Conservation (phyloP, 1,140 invertebrate genomes). For the Hermatobates lingyangjiaoensis region DNA sequence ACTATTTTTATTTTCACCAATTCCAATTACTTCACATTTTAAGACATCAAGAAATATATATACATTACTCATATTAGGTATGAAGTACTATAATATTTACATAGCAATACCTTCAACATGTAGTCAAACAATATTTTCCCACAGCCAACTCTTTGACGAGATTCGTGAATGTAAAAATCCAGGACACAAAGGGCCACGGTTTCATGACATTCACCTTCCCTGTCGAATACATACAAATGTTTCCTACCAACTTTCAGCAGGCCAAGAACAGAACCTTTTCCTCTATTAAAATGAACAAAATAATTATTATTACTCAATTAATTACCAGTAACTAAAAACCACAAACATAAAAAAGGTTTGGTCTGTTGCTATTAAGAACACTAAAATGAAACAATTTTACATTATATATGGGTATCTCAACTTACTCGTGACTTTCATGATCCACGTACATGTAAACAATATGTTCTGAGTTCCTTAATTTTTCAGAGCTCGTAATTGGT, state of each 20-base stretch:
- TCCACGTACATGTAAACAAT: conserved; percentile 47
- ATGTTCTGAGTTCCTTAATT: conserved; percentile 43
- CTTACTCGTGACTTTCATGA: conserved; percentile 35
- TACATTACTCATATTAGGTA: background rate
- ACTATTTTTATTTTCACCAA: background rate
- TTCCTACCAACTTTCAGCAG: conserved; percentile 69
- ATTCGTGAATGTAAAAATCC: conserved; percentile 73
- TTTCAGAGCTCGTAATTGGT: conserved; percentile 45
- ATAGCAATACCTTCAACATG: conserved; percentile 55
- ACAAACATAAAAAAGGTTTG: too few species aligned
- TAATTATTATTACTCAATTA: too few species aligned
- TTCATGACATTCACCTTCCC: conserved; percentile 43
- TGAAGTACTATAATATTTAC: background rate
- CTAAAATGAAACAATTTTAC: too few species aligned
- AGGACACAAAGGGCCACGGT: conserved; percentile 57
- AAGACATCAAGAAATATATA: background rate
- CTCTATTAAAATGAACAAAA: conserved; percentile 6
- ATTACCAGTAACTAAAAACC: too few species aligned
- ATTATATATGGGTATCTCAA: too few species aligned
- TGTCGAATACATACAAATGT: conserved; percentile 64
- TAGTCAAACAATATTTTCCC: conserved; percentile 58
- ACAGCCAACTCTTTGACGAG: conserved; percentile 52
- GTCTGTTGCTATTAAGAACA: too few species aligned
- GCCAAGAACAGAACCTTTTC: conserved; percentile 36
- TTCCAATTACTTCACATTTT: background rate